A percentile compares a stretch with the other conserved stretches of the same genome.
phyloP scores from a whole-genome alignment of 2,888 invertebrate genomes.

The Drosophila greeni region DNA sequence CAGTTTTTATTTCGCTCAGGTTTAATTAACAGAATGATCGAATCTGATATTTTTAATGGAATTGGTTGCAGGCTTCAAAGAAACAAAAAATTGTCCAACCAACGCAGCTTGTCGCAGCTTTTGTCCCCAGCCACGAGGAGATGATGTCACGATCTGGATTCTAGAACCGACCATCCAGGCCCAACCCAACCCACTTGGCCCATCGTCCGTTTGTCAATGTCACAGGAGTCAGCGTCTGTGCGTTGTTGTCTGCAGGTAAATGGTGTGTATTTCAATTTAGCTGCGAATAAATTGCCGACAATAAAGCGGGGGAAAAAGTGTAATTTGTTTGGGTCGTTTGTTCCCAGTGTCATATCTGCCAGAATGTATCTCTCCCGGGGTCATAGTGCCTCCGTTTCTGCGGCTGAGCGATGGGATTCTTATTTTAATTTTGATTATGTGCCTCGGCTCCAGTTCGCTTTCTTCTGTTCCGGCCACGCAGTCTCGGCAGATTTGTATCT shows the following conservation, averaged over 20 bases:
- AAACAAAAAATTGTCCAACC: neutral
- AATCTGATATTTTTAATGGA: conserved; percentile 27
- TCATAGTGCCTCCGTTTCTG: conserved; percentile 43
- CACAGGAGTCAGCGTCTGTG: conserved; percentile 37
- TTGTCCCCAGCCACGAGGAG: conserved; percentile 34
- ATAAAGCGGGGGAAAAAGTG: conserved; percentile 65
- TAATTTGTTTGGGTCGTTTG: conserved; percentile 73
- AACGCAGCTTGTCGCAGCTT: conserved; percentile 16
- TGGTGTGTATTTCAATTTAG: conserved; percentile 72
- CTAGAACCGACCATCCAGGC: conserved; percentile 5
- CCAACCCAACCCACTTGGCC: conserved; percentile 6
- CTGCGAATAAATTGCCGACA: conserved; percentile 70
- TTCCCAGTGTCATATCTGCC: conserved; percentile 67
- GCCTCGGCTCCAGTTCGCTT: conserved; percentile 12
- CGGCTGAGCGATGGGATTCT: conserved; percentile 70
- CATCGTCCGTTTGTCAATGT: conserved; percentile 25
- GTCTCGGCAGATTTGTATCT: conserved; percentile 62
- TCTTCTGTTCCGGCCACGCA: conserved; percentile 43
- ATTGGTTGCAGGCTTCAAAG: conserved; percentile 5
- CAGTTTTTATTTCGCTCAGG: neutral
- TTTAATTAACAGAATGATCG: conserved; percentile 43
- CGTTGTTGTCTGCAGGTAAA: conserved; percentile 62
- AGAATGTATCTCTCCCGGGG: conserved; percentile 58
- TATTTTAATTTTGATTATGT: conserved; percentile 74
- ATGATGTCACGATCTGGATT: conserved; percentile 56